Conservation (phyloP, 92 coral and sea anemone genomes). For the Siderastrea siderea region DNA sequence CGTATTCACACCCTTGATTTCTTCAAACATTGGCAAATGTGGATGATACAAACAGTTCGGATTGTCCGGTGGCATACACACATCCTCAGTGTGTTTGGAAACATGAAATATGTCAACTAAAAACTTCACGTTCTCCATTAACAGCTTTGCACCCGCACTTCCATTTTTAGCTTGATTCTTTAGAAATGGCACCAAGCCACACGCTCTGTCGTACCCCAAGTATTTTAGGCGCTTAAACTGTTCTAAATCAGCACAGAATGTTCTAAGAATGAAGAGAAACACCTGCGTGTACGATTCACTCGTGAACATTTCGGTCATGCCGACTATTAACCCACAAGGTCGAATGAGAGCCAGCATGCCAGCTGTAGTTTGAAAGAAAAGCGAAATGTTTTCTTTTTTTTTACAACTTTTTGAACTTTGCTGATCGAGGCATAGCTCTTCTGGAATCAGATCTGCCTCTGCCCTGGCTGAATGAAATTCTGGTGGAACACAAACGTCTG, state of each 20-base stretch:
- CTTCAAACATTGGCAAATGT: too few species aligned
- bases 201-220: slow-evolving; percentile 79
- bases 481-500: slow-evolving; percentile 60
- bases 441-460: slow-evolving; percentile 41
- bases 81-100: too few species aligned
- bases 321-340: slow-evolving; percentile 76
- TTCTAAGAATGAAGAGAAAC: slow-evolving; percentile 71
- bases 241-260: slow-evolving; percentile 57
- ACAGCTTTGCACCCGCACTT: too few species aligned
- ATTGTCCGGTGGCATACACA: too few species aligned
- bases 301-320: slow-evolving; percentile 83
- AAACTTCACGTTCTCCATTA: too few species aligned
- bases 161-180: too few species aligned
- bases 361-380: slow-evolving; percentile 77
- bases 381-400: slow-evolving; percentile 72
- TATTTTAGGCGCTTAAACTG: slow-evolving; percentile 63
- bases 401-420: slow-evolving; percentile 61
- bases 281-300: slow-evolving; percentile 76
- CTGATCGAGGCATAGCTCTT: slow-evolving; percentile 21
- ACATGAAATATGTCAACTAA: too few species aligned
- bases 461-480: slow-evolving; percentile 48
- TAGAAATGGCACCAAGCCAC: slow-evolving; percentile 74
- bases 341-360: slow-evolving; percentile 75
- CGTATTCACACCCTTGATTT: too few species aligned
- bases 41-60: too few species aligned